Evolutionary conservation across 2,113 vertebrate species (phyloP).

Genomic region (Nerophis ophidion): DNA sequence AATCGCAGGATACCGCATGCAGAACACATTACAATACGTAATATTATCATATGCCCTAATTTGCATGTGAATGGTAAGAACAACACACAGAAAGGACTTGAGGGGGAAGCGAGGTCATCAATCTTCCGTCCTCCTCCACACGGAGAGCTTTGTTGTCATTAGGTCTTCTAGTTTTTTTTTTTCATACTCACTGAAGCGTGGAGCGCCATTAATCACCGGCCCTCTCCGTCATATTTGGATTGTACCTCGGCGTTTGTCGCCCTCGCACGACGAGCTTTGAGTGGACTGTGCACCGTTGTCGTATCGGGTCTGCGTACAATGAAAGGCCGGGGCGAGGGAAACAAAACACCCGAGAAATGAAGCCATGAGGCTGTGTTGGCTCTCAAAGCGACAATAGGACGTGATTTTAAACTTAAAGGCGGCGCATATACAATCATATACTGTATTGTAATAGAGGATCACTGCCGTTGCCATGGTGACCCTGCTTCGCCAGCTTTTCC

Average conservation of each 20-base stretch:
- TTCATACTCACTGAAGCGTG: conserved; percentile 50
- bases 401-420: background rate
- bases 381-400: background rate
- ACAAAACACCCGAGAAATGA: background rate
- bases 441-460: background rate
- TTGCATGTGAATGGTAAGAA: conserved; percentile 41
- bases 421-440: too few species aligned
- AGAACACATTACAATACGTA: too few species aligned
- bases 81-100: conserved; percentile 32
- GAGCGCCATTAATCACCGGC: conserved; percentile 61
- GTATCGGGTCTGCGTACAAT: background rate
- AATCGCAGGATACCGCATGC: too few species aligned
- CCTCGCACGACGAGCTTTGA: background rate
- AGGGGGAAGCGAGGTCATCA: conserved; percentile 51
- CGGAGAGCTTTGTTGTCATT: conserved; percentile 54
- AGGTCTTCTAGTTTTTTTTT: conserved; percentile 61
- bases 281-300: background rate
- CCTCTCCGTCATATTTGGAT: conserved; percentile 50
- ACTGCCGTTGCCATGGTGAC: background rate
- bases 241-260: conserved; percentile 15
- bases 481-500: background rate
- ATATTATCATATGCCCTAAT: conserved; percentile 52
- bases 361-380: background rate
- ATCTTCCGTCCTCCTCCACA: conserved; percentile 39
- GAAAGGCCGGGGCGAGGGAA: background rate